Percentiles rank a stretch among this genome's conserved stretches.
phyloP scores from a whole-genome alignment of 2,888 invertebrate genomes.

The Epiblema foenella region DNA sequence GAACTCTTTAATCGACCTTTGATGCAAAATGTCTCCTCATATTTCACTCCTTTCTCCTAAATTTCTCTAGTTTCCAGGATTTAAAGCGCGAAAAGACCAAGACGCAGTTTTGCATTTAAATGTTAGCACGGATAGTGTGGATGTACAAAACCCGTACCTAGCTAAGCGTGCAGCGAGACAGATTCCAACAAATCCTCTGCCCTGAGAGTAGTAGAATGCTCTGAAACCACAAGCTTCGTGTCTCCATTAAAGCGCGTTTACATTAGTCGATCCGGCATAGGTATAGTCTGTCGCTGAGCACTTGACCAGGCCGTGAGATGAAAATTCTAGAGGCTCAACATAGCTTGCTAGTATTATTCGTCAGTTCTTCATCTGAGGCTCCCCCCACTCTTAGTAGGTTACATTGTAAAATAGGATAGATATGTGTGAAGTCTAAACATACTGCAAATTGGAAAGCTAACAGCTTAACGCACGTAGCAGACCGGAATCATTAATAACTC shows the following conservation, averaged over 20 bases:
- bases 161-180: background rate
- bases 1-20: too few species aligned
- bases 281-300: background rate
- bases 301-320: background rate
- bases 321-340: background rate
- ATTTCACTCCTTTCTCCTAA: too few species aligned
- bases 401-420: background rate
- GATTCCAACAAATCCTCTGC: background rate
- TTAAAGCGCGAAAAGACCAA: background rate
- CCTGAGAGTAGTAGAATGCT: background rate
- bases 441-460: conserved; percentile 11
- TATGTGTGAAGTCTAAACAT: background rate
- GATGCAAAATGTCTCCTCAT: background rate
- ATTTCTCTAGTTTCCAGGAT: background rate
- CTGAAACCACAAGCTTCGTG: background rate
- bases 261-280: background rate
- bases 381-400: background rate
- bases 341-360: background rate
- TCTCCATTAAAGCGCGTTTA: background rate
- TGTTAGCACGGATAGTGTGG: background rate
- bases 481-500: conserved; percentile 41
- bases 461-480: conserved; percentile 14
- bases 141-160: background rate
- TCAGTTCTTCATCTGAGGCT: background rate
- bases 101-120: background rate